These are phyloP conservation scores for Nipponacmea schrenckii DNA, from an alignment of 2,888 invertebrate genomes.

Conservation along the genomic window DNA sequence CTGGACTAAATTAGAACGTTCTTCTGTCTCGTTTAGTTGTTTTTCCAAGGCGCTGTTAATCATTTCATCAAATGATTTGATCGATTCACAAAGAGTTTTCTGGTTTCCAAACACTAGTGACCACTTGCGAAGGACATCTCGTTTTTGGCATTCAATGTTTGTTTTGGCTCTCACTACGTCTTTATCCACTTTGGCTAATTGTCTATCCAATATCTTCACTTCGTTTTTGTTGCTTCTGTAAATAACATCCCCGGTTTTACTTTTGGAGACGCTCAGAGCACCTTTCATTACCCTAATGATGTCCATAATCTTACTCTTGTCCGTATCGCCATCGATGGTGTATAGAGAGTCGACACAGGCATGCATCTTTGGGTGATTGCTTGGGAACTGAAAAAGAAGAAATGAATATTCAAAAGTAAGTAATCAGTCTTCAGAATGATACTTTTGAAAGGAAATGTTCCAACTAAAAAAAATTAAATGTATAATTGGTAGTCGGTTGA, in stretches of 20 bases:
- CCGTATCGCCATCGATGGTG: slow-evolving; percentile 36
- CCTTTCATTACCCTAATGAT: slow-evolving; percentile 51
- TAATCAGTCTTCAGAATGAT: no score
- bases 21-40: neutral
- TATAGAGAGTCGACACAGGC: slow-evolving; percentile 45
- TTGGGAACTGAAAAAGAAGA: neutral
- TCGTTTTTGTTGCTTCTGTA: slow-evolving; percentile 48
- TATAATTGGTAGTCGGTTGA: no score
- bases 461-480: no score
- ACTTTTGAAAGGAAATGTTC: no score
- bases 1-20: neutral
- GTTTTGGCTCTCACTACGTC: slow-evolving; percentile 22
- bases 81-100: slow-evolving; percentile 34
- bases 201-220: slow-evolving; percentile 38
- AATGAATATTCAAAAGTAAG: no score
- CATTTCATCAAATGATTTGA: slow-evolving; percentile 32
- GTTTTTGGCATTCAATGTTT: slow-evolving; percentile 27
- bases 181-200: slow-evolving; percentile 34
- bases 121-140: slow-evolving; percentile 34
- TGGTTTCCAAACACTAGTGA: slow-evolving; percentile 37
- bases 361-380: slow-evolving; percentile 23
- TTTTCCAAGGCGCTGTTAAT: slow-evolving; percentile 30
- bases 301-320: slow-evolving; percentile 40
- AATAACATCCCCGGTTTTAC: slow-evolving; percentile 48
- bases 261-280: slow-evolving; percentile 49